A percentile compares a stretch with the other conserved stretches of the same genome.
Conservation (phyloP, 2,888 invertebrate genomes). For the Euphydryas editha region DNA sequence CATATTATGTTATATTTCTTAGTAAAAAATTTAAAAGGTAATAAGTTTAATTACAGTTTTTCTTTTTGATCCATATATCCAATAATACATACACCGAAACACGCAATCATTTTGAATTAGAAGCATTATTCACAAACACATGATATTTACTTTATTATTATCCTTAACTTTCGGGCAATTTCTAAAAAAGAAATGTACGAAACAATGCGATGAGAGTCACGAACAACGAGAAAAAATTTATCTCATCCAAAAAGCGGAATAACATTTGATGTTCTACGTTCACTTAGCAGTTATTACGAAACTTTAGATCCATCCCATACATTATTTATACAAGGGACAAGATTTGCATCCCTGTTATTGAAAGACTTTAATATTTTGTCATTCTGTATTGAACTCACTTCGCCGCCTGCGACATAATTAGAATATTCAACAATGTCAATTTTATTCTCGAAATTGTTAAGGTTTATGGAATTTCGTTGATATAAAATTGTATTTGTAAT, state of each 20-base stretch:
- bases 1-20: too few relatives aligned
- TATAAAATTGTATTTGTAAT: not conserved
- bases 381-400: constrained; percentile 61
- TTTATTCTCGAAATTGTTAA: constrained; percentile 5
- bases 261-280: constrained; percentile 28
- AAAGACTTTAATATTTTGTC: constrained; percentile 73
- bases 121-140: too few relatives aligned
- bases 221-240: not conserved
- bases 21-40: too few relatives aligned
- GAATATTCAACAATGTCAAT: constrained; percentile 41
- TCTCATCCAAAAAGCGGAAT: not conserved
- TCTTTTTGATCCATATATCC: too few relatives aligned
- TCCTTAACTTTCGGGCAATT: too few relatives aligned
- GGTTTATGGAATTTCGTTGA: not conserved
- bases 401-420: constrained; percentile 11
- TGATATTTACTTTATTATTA: too few relatives aligned
- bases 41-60: too few relatives aligned
- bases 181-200: not conserved
- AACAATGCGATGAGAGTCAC: not conserved
- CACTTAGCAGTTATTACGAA: constrained; percentile 29
- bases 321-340: constrained; percentile 67
- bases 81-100: too few relatives aligned
- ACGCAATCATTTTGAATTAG: too few relatives aligned
- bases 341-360: constrained; percentile 73
- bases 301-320: constrained; percentile 51